phyloP scores from a whole-genome alignment of 2,888 invertebrate genomes.

The Lissocephala sabroskyi region DNA sequence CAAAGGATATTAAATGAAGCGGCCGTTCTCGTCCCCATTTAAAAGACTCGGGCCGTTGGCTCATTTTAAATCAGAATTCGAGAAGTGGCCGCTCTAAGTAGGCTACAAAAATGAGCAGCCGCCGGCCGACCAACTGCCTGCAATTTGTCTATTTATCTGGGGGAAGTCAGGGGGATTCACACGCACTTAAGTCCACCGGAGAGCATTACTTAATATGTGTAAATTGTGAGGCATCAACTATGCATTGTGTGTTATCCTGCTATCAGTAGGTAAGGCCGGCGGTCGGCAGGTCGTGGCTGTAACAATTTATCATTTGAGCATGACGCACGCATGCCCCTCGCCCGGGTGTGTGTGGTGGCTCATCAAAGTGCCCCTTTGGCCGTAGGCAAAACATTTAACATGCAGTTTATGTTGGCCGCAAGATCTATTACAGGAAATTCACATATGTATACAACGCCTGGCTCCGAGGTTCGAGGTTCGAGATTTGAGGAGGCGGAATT shows the following conservation, averaged over 20 bases:
- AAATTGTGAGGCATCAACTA: constrained; percentile 66
- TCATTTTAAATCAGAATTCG: constrained; percentile 62
- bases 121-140: not conserved
- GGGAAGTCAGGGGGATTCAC: too few species aligned
- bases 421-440: constrained; percentile 68
- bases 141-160: constrained; percentile 12
- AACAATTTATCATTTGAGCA: constrained; percentile 62
- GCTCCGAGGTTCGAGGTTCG: too few species aligned
- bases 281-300: constrained; percentile 37
- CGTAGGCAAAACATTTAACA: constrained; percentile 56
- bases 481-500: too few species aligned
- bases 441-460: constrained; percentile 36
- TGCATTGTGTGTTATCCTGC: constrained; percentile 56
- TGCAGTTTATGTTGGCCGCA: constrained; percentile 67
- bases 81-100: constrained; percentile 44
- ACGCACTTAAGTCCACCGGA: constrained; percentile 38
- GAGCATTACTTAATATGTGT: constrained; percentile 62
- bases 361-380: constrained; percentile 32
- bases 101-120: constrained; percentile 32
- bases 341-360: constrained; percentile 12
- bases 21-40: too few species aligned
- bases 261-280: constrained; percentile 26
- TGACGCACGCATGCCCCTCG: constrained; percentile 44
- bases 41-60: constrained; percentile 35
- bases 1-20: too few species aligned